Evolutionary conservation across 2,113 vertebrate genomes (phyloP).

Genomic region (Chionis minor): DNA sequence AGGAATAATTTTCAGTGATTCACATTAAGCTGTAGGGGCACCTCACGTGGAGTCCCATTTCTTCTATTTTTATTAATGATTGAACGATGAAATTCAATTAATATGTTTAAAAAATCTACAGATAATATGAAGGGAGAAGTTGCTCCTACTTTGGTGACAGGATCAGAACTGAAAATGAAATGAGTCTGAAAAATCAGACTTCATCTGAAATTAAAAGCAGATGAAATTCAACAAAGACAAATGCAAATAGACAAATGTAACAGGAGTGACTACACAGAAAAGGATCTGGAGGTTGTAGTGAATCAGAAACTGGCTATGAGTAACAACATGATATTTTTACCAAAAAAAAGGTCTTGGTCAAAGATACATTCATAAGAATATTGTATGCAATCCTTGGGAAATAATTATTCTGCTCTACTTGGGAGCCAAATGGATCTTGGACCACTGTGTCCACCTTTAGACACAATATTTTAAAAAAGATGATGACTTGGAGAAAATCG

Average conservation of each 20-base stretch:
- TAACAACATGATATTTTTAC: not conserved
- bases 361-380: not conserved
- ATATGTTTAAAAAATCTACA: not conserved
- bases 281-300: not conserved
- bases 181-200: not conserved
- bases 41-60: not conserved
- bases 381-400: not conserved
- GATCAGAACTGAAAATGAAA: not conserved
- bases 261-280: not conserved
- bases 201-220: constrained; percentile 1
- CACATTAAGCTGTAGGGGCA: not conserved
- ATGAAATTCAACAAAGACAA: not conserved
- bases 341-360: not conserved
- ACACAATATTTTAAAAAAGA: not conserved
- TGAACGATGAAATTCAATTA: not conserved
- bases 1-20: not conserved
- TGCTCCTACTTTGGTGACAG: not conserved
- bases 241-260: not conserved
- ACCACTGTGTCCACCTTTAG: not conserved
- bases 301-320: constrained; percentile 4
- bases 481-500: not conserved
- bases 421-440: not conserved
- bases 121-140: not conserved
- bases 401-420: not conserved
- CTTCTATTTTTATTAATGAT: not conserved